phyloP scores from a whole-genome alignment of 2,797 vertebrate genomes.

The Margarornis squamiger region DNA sequence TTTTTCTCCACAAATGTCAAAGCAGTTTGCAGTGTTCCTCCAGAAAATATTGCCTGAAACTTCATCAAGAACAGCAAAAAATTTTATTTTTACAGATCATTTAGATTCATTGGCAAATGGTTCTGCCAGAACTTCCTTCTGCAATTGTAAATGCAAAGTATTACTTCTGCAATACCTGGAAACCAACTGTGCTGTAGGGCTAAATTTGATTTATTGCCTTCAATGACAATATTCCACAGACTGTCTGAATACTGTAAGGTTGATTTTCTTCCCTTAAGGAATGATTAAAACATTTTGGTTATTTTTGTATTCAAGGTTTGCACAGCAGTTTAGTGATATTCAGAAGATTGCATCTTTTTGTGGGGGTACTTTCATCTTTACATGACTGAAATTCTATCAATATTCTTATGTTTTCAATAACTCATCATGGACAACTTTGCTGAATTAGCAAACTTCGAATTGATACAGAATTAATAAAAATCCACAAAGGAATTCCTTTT shows the following conservation, averaged over 20 bases:
- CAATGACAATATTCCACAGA: background rate
- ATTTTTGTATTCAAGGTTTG: background rate
- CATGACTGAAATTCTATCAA: conserved; percentile 22
- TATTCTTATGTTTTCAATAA: conserved; percentile 23
- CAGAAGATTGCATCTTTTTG: background rate
- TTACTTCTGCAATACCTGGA: background rate
- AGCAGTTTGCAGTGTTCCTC: background rate
- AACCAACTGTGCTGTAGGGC: background rate
- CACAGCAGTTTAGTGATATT: conserved; percentile 6
- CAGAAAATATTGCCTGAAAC: background rate
- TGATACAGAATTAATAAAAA: conserved; percentile 52
- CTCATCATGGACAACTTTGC: background rate
- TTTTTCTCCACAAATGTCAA: background rate
- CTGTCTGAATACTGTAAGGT: background rate
- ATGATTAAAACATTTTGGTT: background rate
- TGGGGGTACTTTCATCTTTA: conserved; percentile 13
- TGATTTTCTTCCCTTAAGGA: background rate
- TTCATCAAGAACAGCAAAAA: background rate
- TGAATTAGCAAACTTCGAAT: conserved; percentile 23
- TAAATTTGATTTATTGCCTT: background rate
- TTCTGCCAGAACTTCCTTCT: background rate
- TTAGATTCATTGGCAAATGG: background rate
- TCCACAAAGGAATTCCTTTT: background rate
- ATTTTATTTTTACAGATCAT: fast-evolving
- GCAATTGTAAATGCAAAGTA: background rate